phyloP scores from a whole-genome alignment of 2,113 vertebrate genomes.

The Larimichthys crocea region DNA sequence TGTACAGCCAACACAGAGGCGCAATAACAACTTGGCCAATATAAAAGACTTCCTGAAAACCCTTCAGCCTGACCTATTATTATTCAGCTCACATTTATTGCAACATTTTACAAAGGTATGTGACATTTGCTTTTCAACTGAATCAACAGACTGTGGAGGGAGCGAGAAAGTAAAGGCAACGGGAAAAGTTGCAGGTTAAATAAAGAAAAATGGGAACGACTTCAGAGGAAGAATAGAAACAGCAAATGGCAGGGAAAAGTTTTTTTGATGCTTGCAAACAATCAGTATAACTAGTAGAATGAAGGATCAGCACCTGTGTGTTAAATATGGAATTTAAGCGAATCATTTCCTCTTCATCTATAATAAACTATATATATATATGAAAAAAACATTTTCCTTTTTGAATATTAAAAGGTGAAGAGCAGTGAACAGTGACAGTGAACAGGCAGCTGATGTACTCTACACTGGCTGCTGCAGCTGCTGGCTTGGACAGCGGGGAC shows the following conservation, averaged over 20 bases:
- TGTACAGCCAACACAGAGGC: neutral
- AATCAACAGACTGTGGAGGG: neutral
- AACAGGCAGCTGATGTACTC: neutral
- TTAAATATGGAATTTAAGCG: neutral
- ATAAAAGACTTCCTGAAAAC: neutral
- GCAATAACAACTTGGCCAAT: neutral
- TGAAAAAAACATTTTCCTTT: neutral
- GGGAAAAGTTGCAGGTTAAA: neutral
- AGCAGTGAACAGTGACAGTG: neutral
- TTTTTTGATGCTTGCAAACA: neutral
- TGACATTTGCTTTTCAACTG: neutral
- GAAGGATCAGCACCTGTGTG: neutral
- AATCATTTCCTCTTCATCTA: no score
- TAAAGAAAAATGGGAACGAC: neutral
- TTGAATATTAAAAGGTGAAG: neutral
- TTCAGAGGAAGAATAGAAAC: neutral
- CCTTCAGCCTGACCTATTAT: neutral
- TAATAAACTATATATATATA: no score
- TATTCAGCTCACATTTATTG: constrained; percentile 20
- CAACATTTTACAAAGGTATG: neutral
- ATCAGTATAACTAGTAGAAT: neutral
- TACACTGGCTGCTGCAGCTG: neutral
- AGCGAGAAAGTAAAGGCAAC: neutral
- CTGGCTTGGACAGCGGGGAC: neutral
- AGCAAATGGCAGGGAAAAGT: neutral